A percentile compares a stretch with the other conserved stretches of the same genome.
These are phyloP conservation scores for Ceratothoa steindachneri DNA, from an alignment of 2,888 invertebrate species.

Conservation along the genomic window DNA sequence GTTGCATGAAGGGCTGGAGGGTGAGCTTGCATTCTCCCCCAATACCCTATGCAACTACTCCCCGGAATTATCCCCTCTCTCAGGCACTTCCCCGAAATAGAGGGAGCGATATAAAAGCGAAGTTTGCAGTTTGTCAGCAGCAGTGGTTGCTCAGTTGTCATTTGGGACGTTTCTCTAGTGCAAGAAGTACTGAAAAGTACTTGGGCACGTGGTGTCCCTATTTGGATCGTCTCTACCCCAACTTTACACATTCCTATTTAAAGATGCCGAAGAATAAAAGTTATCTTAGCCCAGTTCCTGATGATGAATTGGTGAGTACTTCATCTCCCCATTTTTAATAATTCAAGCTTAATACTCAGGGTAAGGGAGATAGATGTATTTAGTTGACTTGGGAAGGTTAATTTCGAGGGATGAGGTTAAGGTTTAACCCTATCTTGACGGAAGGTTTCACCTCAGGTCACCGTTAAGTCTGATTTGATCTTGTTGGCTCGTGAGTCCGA, in stretches of 20 bases:
- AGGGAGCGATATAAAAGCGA: background rate
- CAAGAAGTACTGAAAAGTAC: constrained; percentile 1
- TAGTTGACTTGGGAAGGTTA: too few relatives aligned
- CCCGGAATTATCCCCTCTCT: background rate
- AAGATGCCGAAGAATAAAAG: background rate
- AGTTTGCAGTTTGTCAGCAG: background rate
- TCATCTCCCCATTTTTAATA: constrained; percentile 14
- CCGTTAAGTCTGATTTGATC: constrained; percentile 38
- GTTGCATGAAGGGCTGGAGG: background rate
- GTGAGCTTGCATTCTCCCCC: background rate
- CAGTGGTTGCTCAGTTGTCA: background rate
- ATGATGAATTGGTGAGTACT: constrained; percentile 5
- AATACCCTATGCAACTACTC: background rate
- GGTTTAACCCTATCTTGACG: background rate
- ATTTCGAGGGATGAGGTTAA: background rate
- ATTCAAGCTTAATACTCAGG: too few relatives aligned
- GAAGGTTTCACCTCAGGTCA: constrained; percentile 17
- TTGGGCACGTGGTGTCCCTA: background rate
- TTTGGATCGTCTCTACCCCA: background rate
- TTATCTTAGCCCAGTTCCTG: background rate
- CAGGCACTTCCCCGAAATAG: background rate
- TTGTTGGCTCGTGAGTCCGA: constrained; percentile 28
- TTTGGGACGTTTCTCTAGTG: background rate
- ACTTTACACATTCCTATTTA: background rate
- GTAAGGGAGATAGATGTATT: too few relatives aligned